These are phyloP conservation scores for Drosophila aff. DNA, from an alignment of 1,140 invertebrate species.

Conservation along the genomic window DNA sequence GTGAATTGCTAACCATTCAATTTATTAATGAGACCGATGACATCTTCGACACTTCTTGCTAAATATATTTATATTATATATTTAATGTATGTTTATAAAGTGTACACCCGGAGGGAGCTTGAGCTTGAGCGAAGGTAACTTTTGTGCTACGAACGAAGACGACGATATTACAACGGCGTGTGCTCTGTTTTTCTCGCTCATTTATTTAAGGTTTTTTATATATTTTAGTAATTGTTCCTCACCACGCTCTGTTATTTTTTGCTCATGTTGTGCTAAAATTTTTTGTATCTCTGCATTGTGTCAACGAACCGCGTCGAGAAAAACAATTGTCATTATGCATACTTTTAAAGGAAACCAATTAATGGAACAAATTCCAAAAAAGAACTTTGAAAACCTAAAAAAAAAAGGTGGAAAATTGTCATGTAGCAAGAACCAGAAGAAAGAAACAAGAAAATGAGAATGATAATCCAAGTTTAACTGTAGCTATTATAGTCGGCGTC, in stretches of 20 bases:
- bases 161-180: slow-evolving; percentile 11
- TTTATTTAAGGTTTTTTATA: slow-evolving; percentile 39
- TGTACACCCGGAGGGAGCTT: slow-evolving; percentile 7
- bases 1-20: slow-evolving; percentile 19
- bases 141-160: slow-evolving; percentile 53
- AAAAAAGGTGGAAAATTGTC: slow-evolving; percentile 21
- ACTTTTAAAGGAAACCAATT: slow-evolving; percentile 10
- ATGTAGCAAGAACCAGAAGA: slow-evolving; percentile 21
- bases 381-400: slow-evolving; percentile 13
- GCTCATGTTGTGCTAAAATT: slow-evolving; percentile 61
- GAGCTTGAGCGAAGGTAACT: slow-evolving; percentile 13
- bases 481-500: slow-evolving; percentile 62
- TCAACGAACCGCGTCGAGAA: slow-evolving; percentile 19
- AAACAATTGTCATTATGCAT: slow-evolving; percentile 31
- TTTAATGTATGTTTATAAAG: slow-evolving; percentile 32
- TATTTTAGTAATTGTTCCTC: slow-evolving; percentile 65
- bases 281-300: slow-evolving; percentile 18
- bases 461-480: slow-evolving; percentile 54
- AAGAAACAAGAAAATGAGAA: slow-evolving; percentile 21
- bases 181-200: slow-evolving; percentile 53
- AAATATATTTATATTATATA: slow-evolving; percentile 29
- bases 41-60: slow-evolving; percentile 25
- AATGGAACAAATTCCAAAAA: slow-evolving; percentile 13
- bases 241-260: slow-evolving; percentile 60
- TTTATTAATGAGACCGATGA: slow-evolving; percentile 11